Base-by-base conservation (phyloP, 1,140 invertebrate genomes). In the Drosophila kikkawai region DNA sequence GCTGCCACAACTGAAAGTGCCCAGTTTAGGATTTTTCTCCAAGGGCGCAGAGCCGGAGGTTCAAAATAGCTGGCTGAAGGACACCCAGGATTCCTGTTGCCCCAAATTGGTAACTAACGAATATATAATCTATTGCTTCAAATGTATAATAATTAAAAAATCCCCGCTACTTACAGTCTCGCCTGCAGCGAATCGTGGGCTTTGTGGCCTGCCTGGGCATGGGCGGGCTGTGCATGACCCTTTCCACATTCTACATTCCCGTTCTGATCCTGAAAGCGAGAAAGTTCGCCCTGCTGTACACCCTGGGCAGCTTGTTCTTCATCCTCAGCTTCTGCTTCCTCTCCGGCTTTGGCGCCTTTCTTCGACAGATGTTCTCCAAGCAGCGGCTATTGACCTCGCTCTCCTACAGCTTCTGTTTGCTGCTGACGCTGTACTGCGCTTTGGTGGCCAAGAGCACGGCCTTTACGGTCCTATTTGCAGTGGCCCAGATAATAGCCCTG, bases 271-370 rank as follows among this genome's bases (percentile, higher is more conserved):
- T 99, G 5, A 97, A 99, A 94, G 97, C 98, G 4, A 95, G 98
- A 85, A 99, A 99, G 94, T 99, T 99, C 94, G 96, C 97, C 7
- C 93, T 99, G 44, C 94, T 99, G 1, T 99, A 98, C 92, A 97
- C 98, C 6, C 92, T 99, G 61, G 98, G 98, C 59, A 99, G 98
- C 93, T 91, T 98, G 44, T 99, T 99, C 93, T 96, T 96, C 71
- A 94, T 97, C 69, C 93, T 95, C 39, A 97, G 98, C 94, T 99
- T 99, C 93, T 97, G 97, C 73, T 92, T 97, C 98, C 91, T 94
- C 97, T 98, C 97, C 95, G 98, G 98, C 12, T 98, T 98, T 37
- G 94, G 96, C 90, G 95, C 96, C 73, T 98, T 99, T 91, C 69
- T 99, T 15, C 97, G 96, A 85, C 97, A 98, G 78, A 94, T 99